Evolutionary conservation across 1,140 invertebrate species (phyloP), one percentile per base, ranked within the genome.

Genomic region (Drosophila setifemur): DNA sequence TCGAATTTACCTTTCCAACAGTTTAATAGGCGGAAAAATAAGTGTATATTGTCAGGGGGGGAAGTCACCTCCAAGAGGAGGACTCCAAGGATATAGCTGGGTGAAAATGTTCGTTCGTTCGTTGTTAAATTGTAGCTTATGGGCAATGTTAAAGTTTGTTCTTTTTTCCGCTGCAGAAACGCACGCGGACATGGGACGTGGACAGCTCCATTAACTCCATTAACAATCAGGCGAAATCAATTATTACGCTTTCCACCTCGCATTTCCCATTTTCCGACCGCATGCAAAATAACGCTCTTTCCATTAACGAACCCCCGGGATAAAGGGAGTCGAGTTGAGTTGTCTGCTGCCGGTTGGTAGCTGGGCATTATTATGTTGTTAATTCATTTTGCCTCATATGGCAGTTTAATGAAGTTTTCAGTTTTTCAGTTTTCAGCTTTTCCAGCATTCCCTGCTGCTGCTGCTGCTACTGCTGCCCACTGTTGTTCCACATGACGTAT

Each of bases 151-250:
- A 58, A 66, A 64, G 43, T 44, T 43, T 31, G n/a, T 11, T 18
- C 37, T 42, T 23, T 37, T 23, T 3, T 3, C 21, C 8, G 23
- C 33, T 2, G 1, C 37, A 21, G 4, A 9, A 23, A 4, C 31
- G 16, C 7, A 5, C 6, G 1, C 25, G 23, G 26, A 21, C 57
- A 39, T 12, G n/a, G 14, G 26, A 29, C 31, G 18, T 19, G 50
- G 66, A 69, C 67, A 70, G 64, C 67, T 64, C 61, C 61, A 66
- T 66, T 66, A 72, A 72, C 69, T 72, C 69, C 68, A 72, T 72
- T 72, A 72, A 72, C 69, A 72, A 72, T 72, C 55, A 72, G 68
- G 43, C 66, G 69, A 72, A 72, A 72, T 72, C 69, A 72, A 72
- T 72, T 72, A 70, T 70, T 60, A 60, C 67, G 67, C 67, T 44